These are phyloP conservation scores for Cactoblastis cactorum DNA, from an alignment of 2,888 invertebrate species.

Conservation along the genomic window DNA sequence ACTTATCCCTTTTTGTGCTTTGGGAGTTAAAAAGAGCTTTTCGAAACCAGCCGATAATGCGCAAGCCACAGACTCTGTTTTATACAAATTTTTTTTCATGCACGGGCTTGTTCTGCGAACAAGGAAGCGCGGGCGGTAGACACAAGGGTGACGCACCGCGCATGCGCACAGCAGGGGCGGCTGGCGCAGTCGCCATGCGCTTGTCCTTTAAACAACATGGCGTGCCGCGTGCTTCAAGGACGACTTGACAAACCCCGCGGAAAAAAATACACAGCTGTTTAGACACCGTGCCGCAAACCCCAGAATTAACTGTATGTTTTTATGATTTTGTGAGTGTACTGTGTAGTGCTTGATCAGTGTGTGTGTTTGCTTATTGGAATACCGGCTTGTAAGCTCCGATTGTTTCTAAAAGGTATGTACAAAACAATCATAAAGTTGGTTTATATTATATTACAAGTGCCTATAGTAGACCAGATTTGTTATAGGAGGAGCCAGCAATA, in stretches of 20 bases:
- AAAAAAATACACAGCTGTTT: constrained; percentile 48
- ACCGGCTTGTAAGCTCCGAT: constrained; percentile 43
- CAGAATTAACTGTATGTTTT: constrained; percentile 21
- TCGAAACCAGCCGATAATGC: no score
- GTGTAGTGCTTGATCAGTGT: constrained; percentile 46
- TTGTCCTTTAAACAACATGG: constrained; percentile 68
- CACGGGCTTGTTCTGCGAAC: constrained; percentile 24
- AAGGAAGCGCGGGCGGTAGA: constrained; percentile 31
- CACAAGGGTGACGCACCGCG: constrained; percentile 62
- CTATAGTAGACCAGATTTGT: constrained; percentile 6
- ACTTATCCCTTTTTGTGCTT: no score
- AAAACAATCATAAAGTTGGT: constrained; percentile 43
- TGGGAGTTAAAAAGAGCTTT: no score
- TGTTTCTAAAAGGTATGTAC: constrained; percentile 59
- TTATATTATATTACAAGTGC: constrained; percentile 9
- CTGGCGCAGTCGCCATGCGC: constrained; percentile 76
- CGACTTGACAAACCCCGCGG: constrained; percentile 60
- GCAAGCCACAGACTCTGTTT: neutral
- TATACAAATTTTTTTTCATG: neutral
- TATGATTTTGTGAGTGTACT: constrained; percentile 29
- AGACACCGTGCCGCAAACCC: constrained; percentile 19
- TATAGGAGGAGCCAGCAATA: neutral
- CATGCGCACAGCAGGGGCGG: constrained; percentile 60
- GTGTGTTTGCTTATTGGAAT: constrained; percentile 51
- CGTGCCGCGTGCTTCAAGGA: constrained; percentile 65